Evolutionary conservation across 92 coral and sea anemone species (phyloP), one percentile per base, ranked within the genome.

Genomic region (Porites divaricata): DNA sequence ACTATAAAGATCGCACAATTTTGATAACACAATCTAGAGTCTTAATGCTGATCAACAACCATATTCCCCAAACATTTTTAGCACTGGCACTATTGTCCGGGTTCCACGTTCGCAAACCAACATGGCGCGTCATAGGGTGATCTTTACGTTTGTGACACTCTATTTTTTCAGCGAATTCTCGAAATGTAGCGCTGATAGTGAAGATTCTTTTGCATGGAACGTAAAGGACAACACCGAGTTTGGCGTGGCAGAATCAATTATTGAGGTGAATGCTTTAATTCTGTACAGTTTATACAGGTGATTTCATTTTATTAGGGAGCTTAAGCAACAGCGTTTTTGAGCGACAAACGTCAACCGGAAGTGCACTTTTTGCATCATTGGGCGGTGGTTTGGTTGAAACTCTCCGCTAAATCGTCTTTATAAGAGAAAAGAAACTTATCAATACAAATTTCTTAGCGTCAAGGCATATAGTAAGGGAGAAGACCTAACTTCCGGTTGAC

Each of bases 191-290:
- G 84, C 78, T 6, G 79, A 88, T 75, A 73, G 25, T 65, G 75
- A 79, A 74, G 93, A 91, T 73, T 57, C 87, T 8, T 28, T 52
- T n/a, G 70, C 67, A 1, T 94, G 95, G 95, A 56, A 79, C 6
- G 90, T 85, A n/a, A 74, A 81, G 12, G 69, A 70, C n/a, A 52
- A 51, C 17, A 81, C 63, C 12, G 79, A 72, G 58, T 94, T 94
- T 82, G 95, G 98, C 15, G 81, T 81, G 51, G 95, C 98, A 51
- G 84, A 94, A 56, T 76, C 89, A 20, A 67, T 69, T 41, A n/a
- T 87, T 23, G 80, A 86, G 92, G 96, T 93, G 69, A 57, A n/a
- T 12, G 9, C 17, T 61, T 71, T 51, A 23, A n/a, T 73, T 73
- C 53, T 52, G 62, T 26, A 54, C 15, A 54, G 59, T 54, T 54